Conservation (phyloP, 1,140 invertebrate species). For the Cydia strobilella region DNA sequence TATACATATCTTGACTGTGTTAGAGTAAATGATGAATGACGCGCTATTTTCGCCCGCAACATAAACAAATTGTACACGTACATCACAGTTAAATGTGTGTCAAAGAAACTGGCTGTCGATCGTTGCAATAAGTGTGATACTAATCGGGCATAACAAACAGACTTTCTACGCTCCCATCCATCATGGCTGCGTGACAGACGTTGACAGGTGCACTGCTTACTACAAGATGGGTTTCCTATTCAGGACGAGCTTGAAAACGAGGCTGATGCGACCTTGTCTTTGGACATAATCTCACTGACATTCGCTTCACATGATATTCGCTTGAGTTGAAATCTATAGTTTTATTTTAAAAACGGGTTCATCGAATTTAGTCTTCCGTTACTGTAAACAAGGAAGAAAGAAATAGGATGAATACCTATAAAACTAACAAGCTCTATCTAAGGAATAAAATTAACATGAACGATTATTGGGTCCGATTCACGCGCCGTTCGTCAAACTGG, state of each 20-base stretch:
- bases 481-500: constrained; percentile 57
- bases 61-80: constrained; percentile 24
- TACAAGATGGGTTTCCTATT: constrained; percentile 51
- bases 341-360: too few relatives aligned
- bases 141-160: constrained; percentile 34
- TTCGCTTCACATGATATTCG: too few relatives aligned
- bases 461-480: constrained; percentile 23
- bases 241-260: constrained; percentile 56
- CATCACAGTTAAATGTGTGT: constrained; percentile 32
- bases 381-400: too few relatives aligned
- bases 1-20: neutral
- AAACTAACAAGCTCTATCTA: neutral
- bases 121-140: constrained; percentile 24
- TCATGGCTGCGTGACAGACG: constrained; percentile 57
- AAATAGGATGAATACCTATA: too few relatives aligned
- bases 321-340: too few relatives aligned
- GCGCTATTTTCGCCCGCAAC: constrained; percentile 15
- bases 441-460: constrained; percentile 8
- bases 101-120: constrained; percentile 33
- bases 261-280: constrained; percentile 45
- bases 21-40: neutral
- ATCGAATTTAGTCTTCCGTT: too few relatives aligned
- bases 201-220: constrained; percentile 51
- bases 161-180: constrained; percentile 48
- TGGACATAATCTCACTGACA: neutral